Percentiles rank a stretch among this genome's conserved stretches.
phyloP scores from a whole-genome alignment of 92 coral and sea anemone genomes.

The Zoanthus solanderi region DNA sequence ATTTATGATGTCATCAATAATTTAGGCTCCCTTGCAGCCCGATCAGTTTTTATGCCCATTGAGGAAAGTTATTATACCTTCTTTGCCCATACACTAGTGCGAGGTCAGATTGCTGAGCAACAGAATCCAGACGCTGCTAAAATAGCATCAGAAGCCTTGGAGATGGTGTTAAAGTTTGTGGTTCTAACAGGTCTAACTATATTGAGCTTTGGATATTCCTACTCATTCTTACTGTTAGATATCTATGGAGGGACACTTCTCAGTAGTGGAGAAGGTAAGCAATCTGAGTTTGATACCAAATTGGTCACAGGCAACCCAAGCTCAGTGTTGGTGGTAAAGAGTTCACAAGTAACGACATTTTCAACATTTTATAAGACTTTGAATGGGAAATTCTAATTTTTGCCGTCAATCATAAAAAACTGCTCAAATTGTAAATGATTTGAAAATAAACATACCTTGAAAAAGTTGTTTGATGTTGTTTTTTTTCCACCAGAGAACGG shows the following conservation, averaged over 20 bases:
- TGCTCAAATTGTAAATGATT: too few species aligned
- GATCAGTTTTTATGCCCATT: slow-evolving; percentile 95
- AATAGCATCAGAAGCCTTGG: slow-evolving; percentile 88
- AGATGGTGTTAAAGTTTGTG: slow-evolving; percentile 91
- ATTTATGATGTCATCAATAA: slow-evolving; percentile 95
- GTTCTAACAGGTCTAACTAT: slow-evolving; percentile 88
- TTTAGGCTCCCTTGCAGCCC: slow-evolving; percentile 94
- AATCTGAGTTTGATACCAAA: too few species aligned
- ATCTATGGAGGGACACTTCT: slow-evolving; percentile 96
- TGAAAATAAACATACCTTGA: too few species aligned
- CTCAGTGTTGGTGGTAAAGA: too few species aligned
- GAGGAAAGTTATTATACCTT: slow-evolving; percentile 98
- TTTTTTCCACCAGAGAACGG: too few species aligned
- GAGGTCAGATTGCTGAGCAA: slow-evolving; percentile 81
- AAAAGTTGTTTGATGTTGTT: too few species aligned
- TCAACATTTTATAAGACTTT: too few species aligned
- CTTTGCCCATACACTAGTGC: slow-evolving; percentile 84
- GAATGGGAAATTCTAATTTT: too few species aligned
- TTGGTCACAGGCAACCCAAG: too few species aligned
- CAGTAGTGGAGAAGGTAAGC: slow-evolving; percentile 94
- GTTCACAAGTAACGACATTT: too few species aligned
- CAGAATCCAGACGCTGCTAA: slow-evolving; percentile 77
- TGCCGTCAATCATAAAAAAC: too few species aligned
- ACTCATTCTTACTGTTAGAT: slow-evolving; percentile 89
- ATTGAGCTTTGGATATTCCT: slow-evolving; percentile 92